phyloP scores from a whole-genome alignment of 1,140 invertebrate genomes.

The Cherax destructor region DNA sequence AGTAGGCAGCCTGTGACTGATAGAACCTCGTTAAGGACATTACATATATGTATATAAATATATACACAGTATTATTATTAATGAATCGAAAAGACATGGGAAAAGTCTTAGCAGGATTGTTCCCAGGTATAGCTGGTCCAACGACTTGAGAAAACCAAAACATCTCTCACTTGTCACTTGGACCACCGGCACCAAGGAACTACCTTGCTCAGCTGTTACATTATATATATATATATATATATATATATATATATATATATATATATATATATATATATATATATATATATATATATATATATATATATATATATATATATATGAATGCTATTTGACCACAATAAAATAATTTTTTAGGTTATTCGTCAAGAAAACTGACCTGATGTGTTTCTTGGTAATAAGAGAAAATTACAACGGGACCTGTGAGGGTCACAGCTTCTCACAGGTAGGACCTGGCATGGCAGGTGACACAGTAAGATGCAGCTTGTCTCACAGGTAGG shows the following conservation, averaged over 20 bases:
- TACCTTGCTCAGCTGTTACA: neutral
- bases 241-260: conserved; percentile 33
- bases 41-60: neutral
- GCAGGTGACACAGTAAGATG: too few relatives aligned
- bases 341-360: too few relatives aligned
- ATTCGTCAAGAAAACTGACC: too few relatives aligned
- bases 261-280: conserved; percentile 27
- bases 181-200: neutral
- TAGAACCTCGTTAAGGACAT: conserved; percentile 26
- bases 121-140: neutral
- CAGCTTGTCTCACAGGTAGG: too few relatives aligned
- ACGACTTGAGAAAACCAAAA: neutral
- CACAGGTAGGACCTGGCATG: too few relatives aligned
- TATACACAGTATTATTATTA: neutral
- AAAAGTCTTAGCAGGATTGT: neutral
- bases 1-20: conserved; percentile 31
- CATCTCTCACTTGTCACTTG: neutral
- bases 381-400: too few relatives aligned
- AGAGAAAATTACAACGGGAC: too few relatives aligned
- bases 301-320: conserved; percentile 17
- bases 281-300: conserved; percentile 26
- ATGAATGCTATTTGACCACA: neutral
- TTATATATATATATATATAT: too few relatives aligned
- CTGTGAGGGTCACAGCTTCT: too few relatives aligned
- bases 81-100: neutral